Percentiles rank a stretch among this genome's conserved stretches.
Conservation (phyloP, 2,113 vertebrate species). For the Catharus fuscescens region DNA sequence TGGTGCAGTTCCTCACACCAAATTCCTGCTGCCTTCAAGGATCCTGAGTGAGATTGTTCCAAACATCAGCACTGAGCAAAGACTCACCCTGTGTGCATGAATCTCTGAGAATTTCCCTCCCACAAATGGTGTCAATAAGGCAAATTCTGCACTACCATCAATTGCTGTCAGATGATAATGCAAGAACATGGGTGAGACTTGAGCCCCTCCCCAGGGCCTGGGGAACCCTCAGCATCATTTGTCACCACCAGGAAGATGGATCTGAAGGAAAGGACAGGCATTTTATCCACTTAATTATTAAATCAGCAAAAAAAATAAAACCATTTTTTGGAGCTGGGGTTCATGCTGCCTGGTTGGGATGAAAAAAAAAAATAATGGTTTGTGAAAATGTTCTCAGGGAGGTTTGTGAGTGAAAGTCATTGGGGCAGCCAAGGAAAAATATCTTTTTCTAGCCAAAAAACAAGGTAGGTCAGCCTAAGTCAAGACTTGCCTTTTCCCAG, state of each 20-base stretch:
- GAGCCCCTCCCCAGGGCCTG: neutral
- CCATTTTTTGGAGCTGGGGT: neutral
- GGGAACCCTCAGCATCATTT: neutral
- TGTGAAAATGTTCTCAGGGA: neutral
- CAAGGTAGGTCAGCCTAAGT: conserved; percentile 18
- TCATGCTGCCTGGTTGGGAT: neutral
- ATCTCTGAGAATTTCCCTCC: neutral
- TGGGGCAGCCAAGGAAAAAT: conserved; percentile 1
- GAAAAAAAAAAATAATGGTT: neutral
- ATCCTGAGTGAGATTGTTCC: neutral
- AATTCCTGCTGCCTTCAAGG: neutral
- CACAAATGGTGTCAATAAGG: neutral
- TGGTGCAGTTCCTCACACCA: neutral
- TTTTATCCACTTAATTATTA: neutral
- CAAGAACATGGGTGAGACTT: accelerated
- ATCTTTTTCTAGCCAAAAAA: conserved; percentile 17
- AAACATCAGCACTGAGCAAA: neutral
- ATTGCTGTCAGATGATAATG: neutral
- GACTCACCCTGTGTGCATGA: neutral
- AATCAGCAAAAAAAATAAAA: neutral
- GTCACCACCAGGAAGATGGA: neutral
- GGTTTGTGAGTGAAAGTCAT: neutral
- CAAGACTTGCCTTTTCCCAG: conserved; percentile 56
- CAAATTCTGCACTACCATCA: neutral
- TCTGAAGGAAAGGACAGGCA: neutral